Evolutionary conservation across 2,797 vertebrate genomes (phyloP).

Genomic region (Karalla daura): DNA sequence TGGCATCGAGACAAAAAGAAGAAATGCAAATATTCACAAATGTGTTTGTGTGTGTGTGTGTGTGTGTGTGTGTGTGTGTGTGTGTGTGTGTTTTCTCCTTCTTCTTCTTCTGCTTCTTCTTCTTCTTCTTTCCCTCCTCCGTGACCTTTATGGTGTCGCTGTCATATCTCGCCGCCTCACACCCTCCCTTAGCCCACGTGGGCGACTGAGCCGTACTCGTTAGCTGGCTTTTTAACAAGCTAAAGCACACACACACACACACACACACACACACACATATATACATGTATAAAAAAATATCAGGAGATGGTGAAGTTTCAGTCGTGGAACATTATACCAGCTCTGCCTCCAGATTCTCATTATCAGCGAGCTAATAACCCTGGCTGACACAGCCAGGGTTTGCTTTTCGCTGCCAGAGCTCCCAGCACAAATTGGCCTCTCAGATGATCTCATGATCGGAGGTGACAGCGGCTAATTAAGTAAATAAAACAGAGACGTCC

Average conservation of each 20-base stretch:
- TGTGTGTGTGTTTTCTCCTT: no score
- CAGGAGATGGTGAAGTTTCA: constrained; percentile 20
- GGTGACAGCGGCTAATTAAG: constrained; percentile 54
- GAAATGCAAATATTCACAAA: constrained; percentile 16
- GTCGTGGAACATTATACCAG: constrained; percentile 26
- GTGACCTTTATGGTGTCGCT: constrained; percentile 37
- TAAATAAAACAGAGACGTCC: constrained; percentile 16
- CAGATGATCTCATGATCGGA: constrained; percentile 35
- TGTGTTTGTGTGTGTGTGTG: constrained; percentile 21
- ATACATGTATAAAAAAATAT: constrained; percentile 8
- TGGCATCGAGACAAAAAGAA: neutral
- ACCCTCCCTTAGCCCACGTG: constrained; percentile 20
- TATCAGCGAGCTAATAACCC: constrained; percentile 57
- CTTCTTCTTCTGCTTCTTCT: no score
- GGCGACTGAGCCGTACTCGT: constrained; percentile 45
- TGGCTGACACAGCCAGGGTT: constrained; percentile 24
- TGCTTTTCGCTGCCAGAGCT: constrained; percentile 11
- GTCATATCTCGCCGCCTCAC: constrained; percentile 25
- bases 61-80: no score
- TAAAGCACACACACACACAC: constrained; percentile 26
- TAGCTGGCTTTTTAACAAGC: constrained; percentile 72
- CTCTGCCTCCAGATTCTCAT: constrained; percentile 54
- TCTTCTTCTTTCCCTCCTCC: constrained; percentile 35
- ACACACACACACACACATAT: constrained; percentile 10
- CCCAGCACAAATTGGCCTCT: constrained; percentile 52